A percentile compares a stretch with the other conserved stretches of the same genome.
Evolutionary conservation across 2,888 invertebrate species (phyloP).

Genomic region (Sphaeridia pumilis): DNA sequence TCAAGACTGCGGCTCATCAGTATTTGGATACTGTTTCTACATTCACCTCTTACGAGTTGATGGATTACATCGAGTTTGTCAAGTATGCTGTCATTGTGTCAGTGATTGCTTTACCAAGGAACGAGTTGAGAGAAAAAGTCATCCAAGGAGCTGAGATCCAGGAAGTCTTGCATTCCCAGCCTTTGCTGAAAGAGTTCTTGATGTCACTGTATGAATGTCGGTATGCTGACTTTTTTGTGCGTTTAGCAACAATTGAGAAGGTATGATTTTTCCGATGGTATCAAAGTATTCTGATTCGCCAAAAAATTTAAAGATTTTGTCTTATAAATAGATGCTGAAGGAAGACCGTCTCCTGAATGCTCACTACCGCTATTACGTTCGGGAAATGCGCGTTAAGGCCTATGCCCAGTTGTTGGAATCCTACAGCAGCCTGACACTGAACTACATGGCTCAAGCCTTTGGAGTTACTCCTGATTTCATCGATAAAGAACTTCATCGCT

Average conservation of each 20-base stretch:
- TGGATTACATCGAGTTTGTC: slow-evolving; percentile 84
- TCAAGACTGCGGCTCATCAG: slow-evolving; percentile 83
- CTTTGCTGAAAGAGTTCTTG: slow-evolving; percentile 56
- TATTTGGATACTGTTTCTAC: slow-evolving; percentile 98
- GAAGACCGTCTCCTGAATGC: slow-evolving; percentile 84
- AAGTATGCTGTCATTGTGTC: slow-evolving; percentile 70
- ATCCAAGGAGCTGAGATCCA: slow-evolving; percentile 68
- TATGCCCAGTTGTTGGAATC: slow-evolving; percentile 95
- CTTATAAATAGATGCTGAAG: slow-evolving; percentile 58
- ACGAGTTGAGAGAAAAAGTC: slow-evolving; percentile 64
- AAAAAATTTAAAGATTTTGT: background rate
- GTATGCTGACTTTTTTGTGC: slow-evolving; percentile 82
- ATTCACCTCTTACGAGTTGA: slow-evolving; percentile 96
- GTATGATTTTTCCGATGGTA: slow-evolving; percentile 19
- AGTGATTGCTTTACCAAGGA: slow-evolving; percentile 68
- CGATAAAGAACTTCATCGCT: slow-evolving; percentile 75
- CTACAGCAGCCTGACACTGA: slow-evolving; percentile 84
- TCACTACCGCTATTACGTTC: slow-evolving; percentile 91
- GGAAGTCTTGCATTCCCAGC: slow-evolving; percentile 62
- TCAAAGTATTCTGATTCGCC: too few relatives aligned
- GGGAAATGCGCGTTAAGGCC: slow-evolving; percentile 93
- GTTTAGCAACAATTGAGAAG: slow-evolving; percentile 43
- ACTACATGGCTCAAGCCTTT: slow-evolving; percentile 93
- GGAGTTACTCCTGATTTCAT: slow-evolving; percentile 89
- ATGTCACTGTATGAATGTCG: slow-evolving; percentile 79